Percentiles rank a stretch among this genome's conserved stretches.
phyloP scores from a whole-genome alignment of 2,888 invertebrate species.

The Andrena marginata region DNA sequence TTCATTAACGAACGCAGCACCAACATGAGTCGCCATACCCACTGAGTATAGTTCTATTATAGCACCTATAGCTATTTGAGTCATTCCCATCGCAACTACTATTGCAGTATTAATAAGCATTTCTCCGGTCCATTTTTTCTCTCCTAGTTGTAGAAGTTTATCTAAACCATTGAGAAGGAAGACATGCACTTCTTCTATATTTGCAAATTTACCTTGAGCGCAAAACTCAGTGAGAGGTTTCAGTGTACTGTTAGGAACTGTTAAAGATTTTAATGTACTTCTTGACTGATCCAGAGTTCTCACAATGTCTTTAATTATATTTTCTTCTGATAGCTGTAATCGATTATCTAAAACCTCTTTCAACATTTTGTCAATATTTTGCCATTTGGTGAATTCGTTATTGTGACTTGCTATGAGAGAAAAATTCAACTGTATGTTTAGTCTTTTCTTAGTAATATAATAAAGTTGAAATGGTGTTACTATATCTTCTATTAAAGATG shows the following conservation, averaged over 20 bases:
- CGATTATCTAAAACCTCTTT: conserved; percentile 1
- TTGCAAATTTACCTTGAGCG: conserved; percentile 32
- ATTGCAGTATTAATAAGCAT: conserved; percentile 16
- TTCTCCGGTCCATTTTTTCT: conserved; percentile 63
- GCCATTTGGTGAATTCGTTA: background rate
- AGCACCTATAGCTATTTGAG: conserved; percentile 66
- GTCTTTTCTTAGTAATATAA: background rate
- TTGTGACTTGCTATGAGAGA: background rate
- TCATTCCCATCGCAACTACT: conserved; percentile 63
- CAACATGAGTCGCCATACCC: conserved; percentile 61
- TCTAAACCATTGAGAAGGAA: conserved; percentile 69
- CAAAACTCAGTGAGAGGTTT: conserved; percentile 45
- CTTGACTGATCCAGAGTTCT: background rate
- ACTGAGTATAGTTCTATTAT: conserved; percentile 50
- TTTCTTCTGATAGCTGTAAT: background rate
- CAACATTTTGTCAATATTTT: conserved; percentile 4
- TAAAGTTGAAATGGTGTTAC: background rate
- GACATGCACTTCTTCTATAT: conserved; percentile 59
- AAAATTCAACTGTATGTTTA: background rate
- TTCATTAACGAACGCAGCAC: conserved; percentile 64
- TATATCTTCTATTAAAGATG: background rate
- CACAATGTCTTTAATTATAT: background rate
- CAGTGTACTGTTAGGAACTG: conserved; percentile 44
- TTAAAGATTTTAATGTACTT: conserved; percentile 21
- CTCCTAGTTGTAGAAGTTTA: conserved; percentile 58